A percentile compares a stretch with the other conserved stretches of the same genome.
These are phyloP conservation scores for Drosophila koepferae DNA, from an alignment of 2,888 invertebrate species.

Conservation along the genomic window DNA sequence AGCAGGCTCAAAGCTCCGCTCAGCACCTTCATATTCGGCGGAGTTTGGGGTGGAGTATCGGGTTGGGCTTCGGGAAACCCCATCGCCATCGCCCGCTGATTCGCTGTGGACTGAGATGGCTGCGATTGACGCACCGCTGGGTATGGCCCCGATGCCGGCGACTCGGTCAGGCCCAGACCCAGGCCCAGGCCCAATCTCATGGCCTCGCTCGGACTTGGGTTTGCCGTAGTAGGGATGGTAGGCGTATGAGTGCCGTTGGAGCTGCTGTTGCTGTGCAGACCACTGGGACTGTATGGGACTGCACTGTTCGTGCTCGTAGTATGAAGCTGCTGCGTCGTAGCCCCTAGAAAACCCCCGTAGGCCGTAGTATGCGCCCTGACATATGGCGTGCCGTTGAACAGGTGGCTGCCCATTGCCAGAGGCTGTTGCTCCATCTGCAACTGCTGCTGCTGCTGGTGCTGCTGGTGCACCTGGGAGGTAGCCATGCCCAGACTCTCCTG, in stretches of 20 bases:
- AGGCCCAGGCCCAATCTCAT: constrained; percentile 42
- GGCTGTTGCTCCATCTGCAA: constrained; percentile 74
- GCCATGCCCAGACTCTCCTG: constrained; percentile 71
- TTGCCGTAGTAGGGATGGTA: constrained; percentile 82
- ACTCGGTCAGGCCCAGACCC: constrained; percentile 24
- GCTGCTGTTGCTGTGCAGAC: constrained; percentile 66
- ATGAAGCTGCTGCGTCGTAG: constrained; percentile 83
- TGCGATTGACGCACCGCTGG: constrained; percentile 50
- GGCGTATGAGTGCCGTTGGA: constrained; percentile 82
- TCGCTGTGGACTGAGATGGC: constrained; percentile 80
- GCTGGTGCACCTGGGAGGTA: constrained; percentile 66
- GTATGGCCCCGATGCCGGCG: constrained; percentile 17
- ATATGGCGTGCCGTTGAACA: constrained; percentile 86
- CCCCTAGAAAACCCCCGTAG: constrained; percentile 89
- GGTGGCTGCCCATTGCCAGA: constrained; percentile 72
- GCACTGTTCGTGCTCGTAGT: constrained; percentile 84
- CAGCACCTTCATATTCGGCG: constrained; percentile 96
- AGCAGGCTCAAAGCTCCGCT: constrained; percentile 91
- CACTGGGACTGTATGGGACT: constrained; percentile 63
- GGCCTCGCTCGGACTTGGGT: constrained; percentile 79
- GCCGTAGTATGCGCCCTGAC: constrained; percentile 85
- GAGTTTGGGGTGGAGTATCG: constrained; percentile 97
- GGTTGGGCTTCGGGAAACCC: constrained; percentile 94
- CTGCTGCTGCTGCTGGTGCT: constrained; percentile 65
- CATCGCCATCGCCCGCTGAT: constrained; percentile 87